Evolutionary conservation across 2,888 invertebrate species (phyloP), one percentile per base, ranked within the genome.

Genomic region (Nomada ferruginata): DNA sequence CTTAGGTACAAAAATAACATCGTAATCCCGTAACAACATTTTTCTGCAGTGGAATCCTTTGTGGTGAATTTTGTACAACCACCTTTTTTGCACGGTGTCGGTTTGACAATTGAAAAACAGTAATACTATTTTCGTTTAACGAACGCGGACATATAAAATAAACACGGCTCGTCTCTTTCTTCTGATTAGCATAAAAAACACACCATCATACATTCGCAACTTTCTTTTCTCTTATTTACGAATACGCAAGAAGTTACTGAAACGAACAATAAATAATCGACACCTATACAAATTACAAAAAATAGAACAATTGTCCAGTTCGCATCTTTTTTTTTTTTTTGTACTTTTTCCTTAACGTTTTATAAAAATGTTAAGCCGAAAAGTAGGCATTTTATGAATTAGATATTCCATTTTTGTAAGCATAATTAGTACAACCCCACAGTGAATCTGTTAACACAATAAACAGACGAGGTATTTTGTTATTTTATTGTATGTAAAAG

Each of bases 361-460:
- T 89, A 76, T 80, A 91, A 90, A 91, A 90, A 90, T 89, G 87
- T 92, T 91, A 91, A 91, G 91, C 91, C 92, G 90, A 90, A 92
- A 91, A 89, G 85, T 92, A 92, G 91, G 90, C 91, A 81, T 91
- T 89, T 78, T 85, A 77, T 87, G 85, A 88, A 79, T 89, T 72
- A 83, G 76, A 89, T 85, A 85, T 84, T 82, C 73, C 83, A 85
- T 76, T 73, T 81, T 84, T 71, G 79, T 76, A 69, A 77, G 83
- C 88, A 85, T 82, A 69, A 84, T 87, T 80, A 83, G 81, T 81
- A 80, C 84, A 83, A 64, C 59, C 66, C 57, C 69, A 52, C 70
- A 11, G 20, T 23, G 23, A 63, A 75, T 70, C 70, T 55, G 26
- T 64, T 47, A 57, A 64, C 20, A 74, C 84, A 83, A 85, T 75